phyloP scores from a whole-genome alignment of 2,888 invertebrate species.

The Ecdyonurus torrentis region DNA sequence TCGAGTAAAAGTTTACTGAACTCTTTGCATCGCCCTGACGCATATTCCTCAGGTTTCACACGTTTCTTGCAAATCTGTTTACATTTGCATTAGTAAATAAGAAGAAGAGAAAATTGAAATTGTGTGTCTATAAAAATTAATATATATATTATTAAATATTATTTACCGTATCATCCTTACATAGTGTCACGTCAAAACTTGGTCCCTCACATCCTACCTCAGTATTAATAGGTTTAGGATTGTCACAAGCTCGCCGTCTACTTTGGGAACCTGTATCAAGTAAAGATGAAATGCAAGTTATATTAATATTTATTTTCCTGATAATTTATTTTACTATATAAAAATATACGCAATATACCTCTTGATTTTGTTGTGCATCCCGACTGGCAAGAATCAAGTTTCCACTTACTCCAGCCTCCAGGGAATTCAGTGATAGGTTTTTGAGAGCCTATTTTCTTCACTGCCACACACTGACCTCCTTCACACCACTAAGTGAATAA shows the following conservation, averaged over 20 bases:
- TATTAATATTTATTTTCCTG: background rate
- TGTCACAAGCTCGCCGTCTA: constrained; percentile 38
- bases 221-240: constrained; percentile 29
- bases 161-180: constrained; percentile 42
- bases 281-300: background rate
- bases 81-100: constrained; percentile 7
- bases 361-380: constrained; percentile 46
- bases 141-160: background rate
- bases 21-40: constrained; percentile 42
- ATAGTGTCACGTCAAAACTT: constrained; percentile 44
- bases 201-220: constrained; percentile 42
- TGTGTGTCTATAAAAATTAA: background rate
- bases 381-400: constrained; percentile 39
- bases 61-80: constrained; percentile 32
- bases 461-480: constrained; percentile 43
- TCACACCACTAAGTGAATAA: constrained; percentile 46
- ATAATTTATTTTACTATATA: background rate
- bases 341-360: constrained; percentile 24
- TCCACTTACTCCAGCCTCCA: constrained; percentile 50
- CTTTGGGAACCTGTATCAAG: constrained; percentile 27
- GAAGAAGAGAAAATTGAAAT: background rate
- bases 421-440: constrained; percentile 25
- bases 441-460: constrained; percentile 16
- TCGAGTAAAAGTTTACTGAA: constrained; percentile 41
- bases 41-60: constrained; percentile 35